Percentiles rank a stretch among this genome's conserved stretches.
Conservation (phyloP, 2,113 vertebrate genomes). For the Atractosteus spatula region DNA sequence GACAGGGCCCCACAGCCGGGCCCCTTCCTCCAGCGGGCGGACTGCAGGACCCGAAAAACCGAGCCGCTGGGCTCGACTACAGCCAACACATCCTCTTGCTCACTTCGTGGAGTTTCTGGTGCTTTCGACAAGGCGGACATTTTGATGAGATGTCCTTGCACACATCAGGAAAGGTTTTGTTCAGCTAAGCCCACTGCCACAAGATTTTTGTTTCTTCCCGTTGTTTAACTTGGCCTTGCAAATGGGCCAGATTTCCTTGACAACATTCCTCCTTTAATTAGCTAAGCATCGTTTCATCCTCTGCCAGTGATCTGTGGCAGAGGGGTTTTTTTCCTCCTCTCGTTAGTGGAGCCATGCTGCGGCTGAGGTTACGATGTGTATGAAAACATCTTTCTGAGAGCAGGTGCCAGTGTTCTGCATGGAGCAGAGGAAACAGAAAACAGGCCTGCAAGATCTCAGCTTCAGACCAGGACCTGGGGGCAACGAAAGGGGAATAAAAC, state of each 20-base stretch:
- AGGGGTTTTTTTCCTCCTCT: slow-evolving; percentile 1
- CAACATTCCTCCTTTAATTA: not conserved
- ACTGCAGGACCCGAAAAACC: too few species aligned
- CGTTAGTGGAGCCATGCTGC: not conserved
- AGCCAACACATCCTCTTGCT: too few species aligned
- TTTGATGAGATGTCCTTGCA: not conserved
- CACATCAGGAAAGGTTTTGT: not conserved
- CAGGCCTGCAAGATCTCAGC: not conserved
- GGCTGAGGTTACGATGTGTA: not conserved
- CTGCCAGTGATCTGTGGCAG: not conserved
- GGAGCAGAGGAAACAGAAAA: not conserved
- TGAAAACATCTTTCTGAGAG: slow-evolving; percentile 2
- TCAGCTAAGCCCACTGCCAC: not conserved
- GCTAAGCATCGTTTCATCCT: slow-evolving; percentile 8
- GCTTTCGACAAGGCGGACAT: not conserved
- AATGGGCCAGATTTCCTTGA: not conserved
- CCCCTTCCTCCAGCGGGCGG: too few species aligned
- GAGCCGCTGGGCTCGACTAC: too few species aligned
- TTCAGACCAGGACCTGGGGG: not conserved
- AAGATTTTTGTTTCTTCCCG: not conserved
- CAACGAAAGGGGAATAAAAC: not conserved
- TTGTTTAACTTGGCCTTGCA: not conserved
- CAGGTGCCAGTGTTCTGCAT: not conserved
- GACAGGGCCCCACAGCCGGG: too few species aligned
- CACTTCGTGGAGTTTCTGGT: too few species aligned